These are phyloP conservation scores for Harpagoxenus sublaevis DNA, from an alignment of 2,888 invertebrate species.

Conservation along the genomic window DNA sequence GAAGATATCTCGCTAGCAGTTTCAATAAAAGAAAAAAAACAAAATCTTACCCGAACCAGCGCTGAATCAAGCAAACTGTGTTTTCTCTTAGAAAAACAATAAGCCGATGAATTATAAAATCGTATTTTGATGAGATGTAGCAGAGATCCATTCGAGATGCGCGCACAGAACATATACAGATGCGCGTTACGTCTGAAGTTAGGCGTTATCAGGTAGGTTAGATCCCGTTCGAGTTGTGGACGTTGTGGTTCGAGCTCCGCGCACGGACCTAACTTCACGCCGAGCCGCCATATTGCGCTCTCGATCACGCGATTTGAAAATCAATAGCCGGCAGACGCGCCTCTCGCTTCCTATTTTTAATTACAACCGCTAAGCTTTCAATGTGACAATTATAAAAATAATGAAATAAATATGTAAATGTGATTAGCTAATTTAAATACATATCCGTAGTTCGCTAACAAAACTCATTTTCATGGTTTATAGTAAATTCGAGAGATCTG, in stretches of 20 bases:
- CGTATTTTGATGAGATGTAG: not conserved
- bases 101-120: not conserved
- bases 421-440: not conserved
- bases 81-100: not conserved
- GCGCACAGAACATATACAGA: too few relatives aligned
- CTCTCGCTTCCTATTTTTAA: not conserved
- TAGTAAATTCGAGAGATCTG: not conserved
- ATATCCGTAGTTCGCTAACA: not conserved
- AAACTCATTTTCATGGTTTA: too few relatives aligned
- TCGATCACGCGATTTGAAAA: conserved; percentile 60
- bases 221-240: not conserved
- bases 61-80: not conserved
- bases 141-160: not conserved
- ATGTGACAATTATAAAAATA: not conserved
- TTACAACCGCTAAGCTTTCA: not conserved
- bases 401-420: not conserved
- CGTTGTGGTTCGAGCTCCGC: too few relatives aligned
- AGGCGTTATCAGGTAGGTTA: not conserved
- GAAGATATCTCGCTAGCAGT: not conserved
- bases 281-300: conserved; percentile 45
- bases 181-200: not conserved
- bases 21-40: conserved; percentile 3
- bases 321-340: not conserved
- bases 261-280: not conserved
- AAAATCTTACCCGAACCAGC: conserved; percentile 54